phyloP scores from a whole-genome alignment of 2,888 invertebrate genomes.

The Ennomos erosarius region DNA sequence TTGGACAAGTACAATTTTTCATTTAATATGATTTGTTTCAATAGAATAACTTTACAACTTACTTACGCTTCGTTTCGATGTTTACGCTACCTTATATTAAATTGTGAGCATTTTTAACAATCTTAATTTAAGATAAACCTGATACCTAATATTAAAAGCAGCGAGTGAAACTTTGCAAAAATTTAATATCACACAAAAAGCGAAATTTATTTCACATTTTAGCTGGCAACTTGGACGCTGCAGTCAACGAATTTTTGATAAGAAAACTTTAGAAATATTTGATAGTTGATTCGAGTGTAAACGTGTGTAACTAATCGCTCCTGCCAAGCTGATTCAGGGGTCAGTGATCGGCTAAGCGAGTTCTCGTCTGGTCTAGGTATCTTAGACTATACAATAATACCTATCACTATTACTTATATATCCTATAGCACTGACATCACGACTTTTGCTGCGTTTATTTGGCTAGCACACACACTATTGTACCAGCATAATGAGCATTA shows the following conservation, averaged over 20 bases:
- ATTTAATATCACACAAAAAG: constrained; percentile 24
- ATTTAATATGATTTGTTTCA: constrained; percentile 10
- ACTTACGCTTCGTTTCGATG: constrained; percentile 2
- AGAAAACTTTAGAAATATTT: constrained; percentile 35
- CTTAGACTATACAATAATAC: constrained; percentile 28
- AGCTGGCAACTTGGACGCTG: constrained; percentile 10
- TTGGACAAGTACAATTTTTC: constrained; percentile 20
- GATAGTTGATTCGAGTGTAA: constrained; percentile 29
- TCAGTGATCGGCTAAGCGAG: constrained; percentile 36
- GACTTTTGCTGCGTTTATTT: constrained; percentile 20
- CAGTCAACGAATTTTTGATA: constrained; percentile 25
- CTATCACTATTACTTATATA: constrained; percentile 10
- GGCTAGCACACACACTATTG: background rate
- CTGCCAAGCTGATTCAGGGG: constrained; percentile 31
- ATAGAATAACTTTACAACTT: constrained; percentile 20
- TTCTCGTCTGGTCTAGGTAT: constrained; percentile 40
- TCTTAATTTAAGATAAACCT: too few species aligned
- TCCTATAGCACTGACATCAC: constrained; percentile 12
- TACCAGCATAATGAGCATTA: constrained; percentile 14
- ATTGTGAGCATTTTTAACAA: constrained; percentile 1
- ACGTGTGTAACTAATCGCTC: constrained; percentile 40
- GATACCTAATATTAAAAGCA: too few species aligned
- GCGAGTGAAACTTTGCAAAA: constrained; percentile 8
- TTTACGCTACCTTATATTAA: background rate
- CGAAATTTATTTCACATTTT: constrained; percentile 21